phyloP scores from a whole-genome alignment of 1,140 invertebrate species.

The Cepaea nemoralis region DNA sequence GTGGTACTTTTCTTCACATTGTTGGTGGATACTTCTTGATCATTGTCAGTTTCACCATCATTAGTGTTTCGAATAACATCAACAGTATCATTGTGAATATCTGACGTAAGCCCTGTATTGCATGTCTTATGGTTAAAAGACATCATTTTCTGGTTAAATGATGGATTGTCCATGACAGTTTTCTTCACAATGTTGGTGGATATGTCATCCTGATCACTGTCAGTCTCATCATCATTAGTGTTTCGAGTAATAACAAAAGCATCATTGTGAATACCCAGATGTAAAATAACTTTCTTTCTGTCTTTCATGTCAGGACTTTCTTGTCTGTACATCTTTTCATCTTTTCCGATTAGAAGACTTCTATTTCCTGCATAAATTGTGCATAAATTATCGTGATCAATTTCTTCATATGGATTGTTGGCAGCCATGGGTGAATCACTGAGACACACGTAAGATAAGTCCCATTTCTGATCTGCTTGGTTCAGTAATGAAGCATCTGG shows the following conservation, averaged over 20 bases:
- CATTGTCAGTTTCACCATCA: background rate
- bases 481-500: background rate
- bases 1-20: background rate
- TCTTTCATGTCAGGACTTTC: background rate
- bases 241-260: constrained; percentile 8
- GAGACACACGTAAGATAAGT: background rate
- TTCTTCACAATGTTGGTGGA: background rate
- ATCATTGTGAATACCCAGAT: constrained; percentile 20
- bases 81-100: background rate
- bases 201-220: background rate
- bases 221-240: background rate
- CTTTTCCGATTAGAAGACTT: background rate
- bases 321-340: background rate
- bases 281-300: background rate
- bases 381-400: background rate
- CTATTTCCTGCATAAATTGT: background rate
- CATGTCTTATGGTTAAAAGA: no score
- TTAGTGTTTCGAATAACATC: background rate
- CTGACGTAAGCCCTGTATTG: no score
- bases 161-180: no score
- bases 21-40: background rate
- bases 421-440: background rate
- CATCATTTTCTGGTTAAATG: no score
- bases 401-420: background rate
- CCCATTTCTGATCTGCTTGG: background rate